Evolutionary conservation across 2,888 invertebrate genomes (phyloP).

Genomic region (Tricholauxania praeusta): DNA sequence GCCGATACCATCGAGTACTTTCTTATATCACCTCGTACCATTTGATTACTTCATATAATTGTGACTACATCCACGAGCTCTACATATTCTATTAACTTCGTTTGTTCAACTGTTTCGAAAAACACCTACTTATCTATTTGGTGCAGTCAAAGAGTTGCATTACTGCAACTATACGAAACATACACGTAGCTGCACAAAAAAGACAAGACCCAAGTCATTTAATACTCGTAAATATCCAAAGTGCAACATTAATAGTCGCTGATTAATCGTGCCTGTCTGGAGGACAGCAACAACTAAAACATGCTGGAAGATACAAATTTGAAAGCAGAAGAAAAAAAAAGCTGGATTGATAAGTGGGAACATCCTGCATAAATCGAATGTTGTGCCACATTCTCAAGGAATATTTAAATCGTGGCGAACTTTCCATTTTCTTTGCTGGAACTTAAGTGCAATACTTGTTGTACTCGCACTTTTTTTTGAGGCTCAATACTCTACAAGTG

Average conservation of each 20-base stretch:
- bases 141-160: too few species aligned
- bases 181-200: too few species aligned
- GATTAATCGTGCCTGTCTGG: slow-evolving; percentile 61
- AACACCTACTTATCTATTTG: too few species aligned
- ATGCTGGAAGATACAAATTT: not conserved
- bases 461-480: not conserved
- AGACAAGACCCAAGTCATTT: slow-evolving; percentile 55
- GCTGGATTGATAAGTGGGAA: not conserved
- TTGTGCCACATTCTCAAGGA: not conserved
- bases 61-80: too few species aligned
- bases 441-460: not conserved
- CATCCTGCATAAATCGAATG: not conserved
- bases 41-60: too few species aligned
- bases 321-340: not conserved
- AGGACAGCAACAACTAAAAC: not conserved
- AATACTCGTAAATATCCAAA: slow-evolving; percentile 64
- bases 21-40: too few species aligned
- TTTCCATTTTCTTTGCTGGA: slow-evolving; percentile 11
- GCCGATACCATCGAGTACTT: too few species aligned
- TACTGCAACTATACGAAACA: too few species aligned
- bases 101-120: too few species aligned
- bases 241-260: slow-evolving; percentile 66
- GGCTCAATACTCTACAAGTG: not conserved
- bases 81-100: too few species aligned
- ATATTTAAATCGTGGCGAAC: slow-evolving; percentile 4